Evolutionary conservation across 1,140 invertebrate genomes (phyloP), one percentile per base, ranked within the genome.

Genomic region (Papilio polytes): DNA sequence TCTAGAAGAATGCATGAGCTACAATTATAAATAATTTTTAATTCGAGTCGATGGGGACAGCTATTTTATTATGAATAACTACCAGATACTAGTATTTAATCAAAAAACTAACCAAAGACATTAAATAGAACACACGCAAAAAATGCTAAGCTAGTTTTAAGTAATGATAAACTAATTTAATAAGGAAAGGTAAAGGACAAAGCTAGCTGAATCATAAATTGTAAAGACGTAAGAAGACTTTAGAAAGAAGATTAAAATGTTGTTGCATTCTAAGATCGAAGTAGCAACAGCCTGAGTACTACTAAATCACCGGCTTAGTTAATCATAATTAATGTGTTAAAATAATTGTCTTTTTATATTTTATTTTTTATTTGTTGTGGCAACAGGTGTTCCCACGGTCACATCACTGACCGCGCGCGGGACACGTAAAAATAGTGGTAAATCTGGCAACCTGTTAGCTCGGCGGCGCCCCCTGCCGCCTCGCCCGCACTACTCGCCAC

Each of bases 401-500:
- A 84, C 91, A 88, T 91, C 92, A 92, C 92, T 91, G 89, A 72
- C 76, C 82, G 70, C 79, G 82, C 80, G 83, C 85, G 88, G 89
- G 87, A 88, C 87, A 88, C 88, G 90, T 91, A 94, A 94, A 92
- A 93, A 93, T 93, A 92, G 92, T 92, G 89, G 85, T 86, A 89
- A 91, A 90, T 91, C 90, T 89, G 88, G 90, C 92, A 92, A 92
- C 92, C 91, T 93, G 92, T 93, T 93, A 91, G 89, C 80, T 13
- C 63, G 78, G 48, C 80, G 85, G 83, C 70, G 84, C 81, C 78
- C 80, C 80, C 81, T 79, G 83, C 79, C 78, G 84, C 82, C 80
- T 66, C 78, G 78, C 59, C 41, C 79, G 22, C 81, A 66, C 66
- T 66, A 59, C 72, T 78, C 78, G 80, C 85, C 88, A 80, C 86